A percentile compares a stretch with the other conserved stretches of the same genome.
Conservation (phyloP, 2,888 invertebrate species). For the Ferrisia virgata region DNA sequence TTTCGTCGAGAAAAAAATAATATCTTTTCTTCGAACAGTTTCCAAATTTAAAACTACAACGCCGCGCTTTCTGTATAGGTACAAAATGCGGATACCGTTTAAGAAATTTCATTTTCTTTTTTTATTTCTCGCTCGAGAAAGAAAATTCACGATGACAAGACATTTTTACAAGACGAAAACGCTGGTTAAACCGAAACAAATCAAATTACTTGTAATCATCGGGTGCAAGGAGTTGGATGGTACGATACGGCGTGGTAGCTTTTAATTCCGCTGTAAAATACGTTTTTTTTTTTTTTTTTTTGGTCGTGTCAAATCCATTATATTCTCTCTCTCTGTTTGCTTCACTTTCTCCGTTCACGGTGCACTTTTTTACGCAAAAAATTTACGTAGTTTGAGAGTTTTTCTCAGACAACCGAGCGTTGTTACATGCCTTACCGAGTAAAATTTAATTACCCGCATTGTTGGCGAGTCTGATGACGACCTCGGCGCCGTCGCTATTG, state of each 20-base stretch:
- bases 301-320: neutral
- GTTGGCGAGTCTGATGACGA: no score
- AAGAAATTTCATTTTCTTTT: neutral
- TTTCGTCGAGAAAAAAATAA: neutral
- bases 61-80: no score
- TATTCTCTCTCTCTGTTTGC: neutral
- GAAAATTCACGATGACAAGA: neutral
- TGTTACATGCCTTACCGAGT: neutral
- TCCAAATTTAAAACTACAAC: neutral
- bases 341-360: no score
- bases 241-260: no score
- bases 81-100: no score
- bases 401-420: neutral
- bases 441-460: slow-evolving; percentile 30
- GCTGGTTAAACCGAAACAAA: slow-evolving; percentile 5
- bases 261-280: neutral
- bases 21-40: neutral
- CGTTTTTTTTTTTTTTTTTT: neutral
- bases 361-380: neutral
- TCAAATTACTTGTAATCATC: neutral
- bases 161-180: neutral
- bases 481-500: neutral
- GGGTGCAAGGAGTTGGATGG: neutral
- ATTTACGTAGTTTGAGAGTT: neutral
- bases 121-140: neutral